These are phyloP conservation scores for Bufo bufo DNA, from an alignment of 2,113 vertebrate genomes.

Conservation along the genomic window DNA sequence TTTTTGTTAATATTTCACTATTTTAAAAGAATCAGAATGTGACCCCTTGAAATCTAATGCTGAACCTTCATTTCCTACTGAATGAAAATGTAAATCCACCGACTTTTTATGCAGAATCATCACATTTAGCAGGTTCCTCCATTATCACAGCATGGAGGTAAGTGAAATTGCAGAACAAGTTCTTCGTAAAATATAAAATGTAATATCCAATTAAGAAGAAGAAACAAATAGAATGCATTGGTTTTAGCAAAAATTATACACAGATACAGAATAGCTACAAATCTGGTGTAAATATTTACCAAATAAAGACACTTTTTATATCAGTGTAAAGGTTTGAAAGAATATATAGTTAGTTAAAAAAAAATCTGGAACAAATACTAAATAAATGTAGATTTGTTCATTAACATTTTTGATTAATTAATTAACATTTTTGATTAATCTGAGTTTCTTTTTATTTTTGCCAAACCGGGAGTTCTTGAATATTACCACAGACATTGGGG, in stretches of 20 bases:
- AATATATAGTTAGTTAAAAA: too few relatives aligned
- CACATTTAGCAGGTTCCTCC: constrained; percentile 13
- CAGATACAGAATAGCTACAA: neutral
- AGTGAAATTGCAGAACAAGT: neutral
- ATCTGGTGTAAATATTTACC: neutral
- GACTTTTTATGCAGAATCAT: constrained; percentile 32
- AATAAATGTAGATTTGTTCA: too few relatives aligned
- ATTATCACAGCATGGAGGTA: constrained; percentile 32
- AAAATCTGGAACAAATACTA: too few relatives aligned
- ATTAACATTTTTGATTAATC: too few relatives aligned
- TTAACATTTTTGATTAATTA: too few relatives aligned
- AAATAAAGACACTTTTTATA: neutral
- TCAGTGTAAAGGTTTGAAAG: neutral
- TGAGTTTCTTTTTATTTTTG: too few relatives aligned
- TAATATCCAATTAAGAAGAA: constrained; percentile 17
- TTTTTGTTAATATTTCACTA: neutral
- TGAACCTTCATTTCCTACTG: constrained; percentile 14
- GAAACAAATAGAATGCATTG: constrained; percentile 17
- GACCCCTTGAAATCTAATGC: neutral
- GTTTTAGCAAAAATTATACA: neutral
- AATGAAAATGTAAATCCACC: neutral
- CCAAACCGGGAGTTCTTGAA: too few relatives aligned
- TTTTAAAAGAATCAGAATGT: neutral
- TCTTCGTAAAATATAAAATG: constrained; percentile 3
- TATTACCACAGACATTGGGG: too few relatives aligned